Conservation (phyloP, 2,113 vertebrate genomes). For the Neolamprologus caudopunctatus region DNA sequence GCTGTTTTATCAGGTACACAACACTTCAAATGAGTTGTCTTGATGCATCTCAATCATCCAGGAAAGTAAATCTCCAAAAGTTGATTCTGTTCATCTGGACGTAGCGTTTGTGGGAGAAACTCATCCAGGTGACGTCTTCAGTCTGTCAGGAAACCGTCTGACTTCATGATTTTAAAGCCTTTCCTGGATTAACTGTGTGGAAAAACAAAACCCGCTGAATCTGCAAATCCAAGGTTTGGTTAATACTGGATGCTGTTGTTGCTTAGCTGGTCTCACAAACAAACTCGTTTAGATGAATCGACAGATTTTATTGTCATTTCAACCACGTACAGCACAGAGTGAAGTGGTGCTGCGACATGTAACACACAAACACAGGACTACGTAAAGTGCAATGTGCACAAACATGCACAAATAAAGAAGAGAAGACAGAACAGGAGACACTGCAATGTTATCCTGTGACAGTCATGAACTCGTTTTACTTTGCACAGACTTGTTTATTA, state of each 20-base stretch:
- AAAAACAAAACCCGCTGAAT: rapidly evolving
- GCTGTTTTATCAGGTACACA: not conserved
- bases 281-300: not conserved
- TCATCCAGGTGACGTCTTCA: too few species aligned
- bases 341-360: not conserved
- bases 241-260: not conserved
- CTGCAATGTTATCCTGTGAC: rapidly evolving
- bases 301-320: not conserved
- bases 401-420: not conserved
- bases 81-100: too few species aligned
- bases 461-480: not conserved
- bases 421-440: not conserved
- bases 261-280: not conserved
- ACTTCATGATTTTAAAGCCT: not conserved
- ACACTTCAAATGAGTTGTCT: not conserved
- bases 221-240: not conserved
- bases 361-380: not conserved
- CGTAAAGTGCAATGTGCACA: not conserved
- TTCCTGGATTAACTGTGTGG: not conserved
- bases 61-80: too few species aligned
- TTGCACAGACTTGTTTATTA: rapidly evolving
- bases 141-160: not conserved
- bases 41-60: too few species aligned
- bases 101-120: too few species aligned
- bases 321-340: not conserved